Evolutionary conservation across 1,140 invertebrate species (phyloP), one percentile per base, ranked within the genome.

Genomic region (Drosophila repletoides): DNA sequence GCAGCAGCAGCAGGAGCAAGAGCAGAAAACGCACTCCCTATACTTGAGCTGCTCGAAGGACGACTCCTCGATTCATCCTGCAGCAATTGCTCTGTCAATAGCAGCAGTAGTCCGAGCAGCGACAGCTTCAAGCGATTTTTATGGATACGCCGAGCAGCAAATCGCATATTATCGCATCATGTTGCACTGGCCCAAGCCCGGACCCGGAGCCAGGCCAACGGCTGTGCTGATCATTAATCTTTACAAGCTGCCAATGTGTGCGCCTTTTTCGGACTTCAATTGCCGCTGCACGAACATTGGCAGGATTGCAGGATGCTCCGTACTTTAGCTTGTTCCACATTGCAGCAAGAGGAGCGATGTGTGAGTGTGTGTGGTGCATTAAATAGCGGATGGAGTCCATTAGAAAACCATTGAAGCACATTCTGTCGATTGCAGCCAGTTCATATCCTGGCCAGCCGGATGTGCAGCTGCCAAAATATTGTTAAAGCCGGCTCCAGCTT

Each of bases 371-470:
- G 65, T 9, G n/a, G 19, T 80, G 79, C 74, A 84, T 84, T 86
- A 84, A 84, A 84, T 75, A 83, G 79, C 79, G 79, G 79, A 84
- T 84, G 58, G 72, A 84, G 79, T 84, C 79, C 79, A 84, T 84
- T 84, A 84, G 79, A 84, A 84, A 84, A 75, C 71, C 77, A 84
- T 84, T 84, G 80, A 84, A 84, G 79, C 80, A 86, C 79, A 84
- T 84, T 86, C 72, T 86, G 79, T 86, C 79, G 79, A 83, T 84
- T 77, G 79, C 79, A 84, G 79, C 52, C 49, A 51, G 74, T 79
- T 52, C 70, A 84, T 71, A 84, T 83, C 73, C 77, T 71, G 79
- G 29, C 34, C 36, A 38, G 43, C 59, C 72, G 79, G 74, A 83
- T 71, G 74, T 84, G 74, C 79, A 75, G 48, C 71, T 83, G 79